Conservation (phyloP, 1,140 invertebrate genomes). For the Rhizoglyphus robini region DNA sequence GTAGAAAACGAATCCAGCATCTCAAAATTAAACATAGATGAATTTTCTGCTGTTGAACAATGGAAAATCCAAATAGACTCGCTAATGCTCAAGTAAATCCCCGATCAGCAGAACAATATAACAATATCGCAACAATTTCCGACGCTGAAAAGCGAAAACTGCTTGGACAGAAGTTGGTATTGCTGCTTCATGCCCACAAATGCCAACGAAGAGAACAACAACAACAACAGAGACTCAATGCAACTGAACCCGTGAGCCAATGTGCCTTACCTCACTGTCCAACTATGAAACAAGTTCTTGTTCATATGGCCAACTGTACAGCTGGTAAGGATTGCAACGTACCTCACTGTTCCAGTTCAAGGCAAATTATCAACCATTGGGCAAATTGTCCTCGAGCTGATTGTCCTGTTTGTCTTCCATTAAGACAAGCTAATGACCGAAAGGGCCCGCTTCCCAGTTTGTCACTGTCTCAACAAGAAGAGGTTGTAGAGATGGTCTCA, state of each 20-base stretch:
- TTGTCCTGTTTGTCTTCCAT: constrained; percentile 92
- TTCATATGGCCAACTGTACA: constrained; percentile 95
- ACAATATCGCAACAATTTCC: constrained; percentile 11
- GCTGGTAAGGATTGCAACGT: constrained; percentile 71
- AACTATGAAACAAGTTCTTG: constrained; percentile 98
- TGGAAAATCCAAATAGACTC: constrained; percentile 3
- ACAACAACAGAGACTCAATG: constrained; percentile 33
- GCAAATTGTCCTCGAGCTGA: constrained; percentile 87
- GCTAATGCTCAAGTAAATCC: not conserved
- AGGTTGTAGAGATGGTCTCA: no score
- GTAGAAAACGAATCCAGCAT: not conserved
- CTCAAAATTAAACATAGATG: constrained; percentile 4
- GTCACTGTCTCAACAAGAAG: no score
- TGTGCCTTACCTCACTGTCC: constrained; percentile 91
- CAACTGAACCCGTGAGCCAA: constrained; percentile 30
- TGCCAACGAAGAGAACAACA: constrained; percentile 83
- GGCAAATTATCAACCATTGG: constrained; percentile 98
- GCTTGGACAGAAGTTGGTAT: constrained; percentile 95
- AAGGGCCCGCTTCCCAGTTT: constrained; percentile 32
- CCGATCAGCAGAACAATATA: constrained; percentile 6
- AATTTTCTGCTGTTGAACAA: not conserved
- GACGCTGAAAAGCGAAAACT: constrained; percentile 95
- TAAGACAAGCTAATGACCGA: constrained; percentile 83
- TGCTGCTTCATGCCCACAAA: constrained; percentile 94
- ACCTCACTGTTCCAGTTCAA: constrained; percentile 91